Base-by-base conservation (phyloP, 1,140 invertebrate species). In the Drosophila carrolli region DNA sequence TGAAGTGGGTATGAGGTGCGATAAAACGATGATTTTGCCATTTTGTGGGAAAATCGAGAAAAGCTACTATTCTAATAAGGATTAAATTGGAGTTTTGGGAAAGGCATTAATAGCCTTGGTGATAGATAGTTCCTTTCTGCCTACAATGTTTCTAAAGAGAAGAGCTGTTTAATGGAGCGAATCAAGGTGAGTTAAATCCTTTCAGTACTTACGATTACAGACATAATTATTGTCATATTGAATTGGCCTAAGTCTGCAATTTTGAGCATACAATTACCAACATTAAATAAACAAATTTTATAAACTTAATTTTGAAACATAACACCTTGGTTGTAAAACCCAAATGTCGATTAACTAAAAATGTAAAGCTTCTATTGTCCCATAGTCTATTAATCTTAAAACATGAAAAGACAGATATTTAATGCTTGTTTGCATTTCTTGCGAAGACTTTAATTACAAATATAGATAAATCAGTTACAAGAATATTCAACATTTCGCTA, bases 371-470 rank as follows among this genome's bases (percentile, higher is more conserved):
- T 0, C 10, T 38, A 38, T 11, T 38, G 4, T 38, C 10, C 8
- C 4, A 1, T 32, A 7, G 14, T 44, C 10, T 10, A 19, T 1
- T 19, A 44, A 19, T 9, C 14, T 19, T 14, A 10, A 23, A 23
- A 13, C 14, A 53, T 38, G 27, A 13, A 47, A 27, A 48, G 14
- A 11, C 3, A 11, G 2, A 14, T 13, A 44, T 56, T 53, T 59
- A 77, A 88, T 86, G 83, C 84, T 65, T 76, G 55, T 62, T 68
- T 77, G 79, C 83, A 88, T 57, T 9, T 46, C n/a, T 82, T 88
- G 83, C 82, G 56, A 65, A 35, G 19, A 76, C 0, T 71, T 88
- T 78, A 76, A 73, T 86, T 38, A 40, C 9, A 47, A 68, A 44
- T 54, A 81, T 10, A 68, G 23, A 41, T 38, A 48, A 19, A 57